phyloP scores from a whole-genome alignment of 1,140 invertebrate genomes.

The Zaprionus kolodkinae region DNA sequence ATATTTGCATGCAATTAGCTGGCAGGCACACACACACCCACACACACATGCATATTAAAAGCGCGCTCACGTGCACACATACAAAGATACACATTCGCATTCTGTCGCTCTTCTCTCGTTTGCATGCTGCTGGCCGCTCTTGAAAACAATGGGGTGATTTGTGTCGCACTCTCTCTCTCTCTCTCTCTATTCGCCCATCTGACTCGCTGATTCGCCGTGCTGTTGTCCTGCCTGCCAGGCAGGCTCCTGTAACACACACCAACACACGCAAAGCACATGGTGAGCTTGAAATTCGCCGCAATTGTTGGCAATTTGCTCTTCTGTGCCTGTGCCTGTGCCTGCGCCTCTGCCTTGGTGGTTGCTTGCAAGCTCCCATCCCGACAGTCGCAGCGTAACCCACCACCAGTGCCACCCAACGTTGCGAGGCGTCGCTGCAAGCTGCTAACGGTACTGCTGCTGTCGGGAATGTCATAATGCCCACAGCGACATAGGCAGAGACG shows the following conservation, averaged over 20 bases:
- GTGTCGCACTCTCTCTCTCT: constrained; percentile 15
- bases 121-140: constrained; percentile 9
- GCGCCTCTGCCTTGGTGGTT: constrained; percentile 27
- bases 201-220: background rate
- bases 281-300: background rate
- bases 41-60: no score
- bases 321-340: constrained; percentile 22
- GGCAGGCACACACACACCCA: no score
- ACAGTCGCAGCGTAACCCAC: constrained; percentile 12
- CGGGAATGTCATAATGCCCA: constrained; percentile 31
- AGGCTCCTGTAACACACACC: background rate
- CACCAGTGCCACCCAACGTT: constrained; percentile 1
- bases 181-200: constrained; percentile 15
- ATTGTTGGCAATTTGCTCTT: constrained; percentile 14
- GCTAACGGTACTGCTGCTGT: constrained; percentile 46
- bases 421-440: constrained; percentile 30
- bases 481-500: background rate
- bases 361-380: constrained; percentile 26
- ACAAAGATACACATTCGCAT: background rate
- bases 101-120: constrained; percentile 8
- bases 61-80: no score
- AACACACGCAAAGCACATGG: background rate
- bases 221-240: background rate
- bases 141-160: constrained; percentile 27
- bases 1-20: constrained; percentile 1